phyloP scores from a whole-genome alignment of 2,888 invertebrate genomes.

The Ceratothoa steindachneri region DNA sequence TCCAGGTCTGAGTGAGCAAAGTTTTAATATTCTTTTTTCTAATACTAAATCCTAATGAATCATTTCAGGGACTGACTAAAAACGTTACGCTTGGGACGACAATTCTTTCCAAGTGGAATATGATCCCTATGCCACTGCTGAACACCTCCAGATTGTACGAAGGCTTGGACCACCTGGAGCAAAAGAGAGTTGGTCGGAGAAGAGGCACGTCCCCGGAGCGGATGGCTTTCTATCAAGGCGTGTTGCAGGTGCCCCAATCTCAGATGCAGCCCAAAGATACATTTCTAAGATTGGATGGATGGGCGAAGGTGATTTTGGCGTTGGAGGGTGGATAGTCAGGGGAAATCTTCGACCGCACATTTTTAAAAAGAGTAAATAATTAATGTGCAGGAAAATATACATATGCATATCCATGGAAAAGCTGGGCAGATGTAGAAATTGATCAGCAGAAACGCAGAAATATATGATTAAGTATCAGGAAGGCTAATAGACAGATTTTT shows the following conservation, averaged over 20 bases:
- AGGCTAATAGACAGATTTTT: no score
- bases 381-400: no score
- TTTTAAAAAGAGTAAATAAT: no score
- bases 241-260: not conserved
- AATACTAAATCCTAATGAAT: no score
- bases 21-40: no score
- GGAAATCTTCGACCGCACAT: no score
- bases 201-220: not conserved
- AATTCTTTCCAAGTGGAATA: not conserved
- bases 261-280: slow-evolving; percentile 54
- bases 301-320: slow-evolving; percentile 76
- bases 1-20: no score
- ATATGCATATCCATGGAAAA: no score
- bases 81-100: not conserved
- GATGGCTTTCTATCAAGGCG: not conserved
- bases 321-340: no score
- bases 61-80: not conserved
- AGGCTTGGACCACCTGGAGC: not conserved
- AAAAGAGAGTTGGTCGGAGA: not conserved
- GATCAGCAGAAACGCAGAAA: no score
- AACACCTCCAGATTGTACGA: not conserved
- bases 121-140: not conserved
- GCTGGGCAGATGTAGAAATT: no score
- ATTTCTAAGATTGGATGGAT: slow-evolving; percentile 70
- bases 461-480: no score